These are phyloP conservation scores for Megastigmus dorsalis DNA, from an alignment of 2,888 invertebrate genomes.

Conservation along the genomic window DNA sequence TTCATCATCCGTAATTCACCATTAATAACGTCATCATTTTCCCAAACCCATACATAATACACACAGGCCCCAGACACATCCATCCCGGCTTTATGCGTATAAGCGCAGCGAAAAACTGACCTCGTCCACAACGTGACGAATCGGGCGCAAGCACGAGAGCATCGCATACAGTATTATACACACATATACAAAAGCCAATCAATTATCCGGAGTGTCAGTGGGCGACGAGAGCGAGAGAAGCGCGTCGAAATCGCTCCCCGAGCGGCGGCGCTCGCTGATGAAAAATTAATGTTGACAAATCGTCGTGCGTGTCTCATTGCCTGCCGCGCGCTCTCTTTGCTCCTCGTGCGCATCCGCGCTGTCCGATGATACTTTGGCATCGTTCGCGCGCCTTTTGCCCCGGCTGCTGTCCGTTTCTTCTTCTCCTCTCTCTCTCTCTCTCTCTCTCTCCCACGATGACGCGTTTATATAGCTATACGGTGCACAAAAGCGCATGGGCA, in stretches of 20 bases:
- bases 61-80: background rate
- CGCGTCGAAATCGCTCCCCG: background rate
- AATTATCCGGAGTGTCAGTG: constrained; percentile 19
- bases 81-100: no score
- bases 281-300: constrained; percentile 52
- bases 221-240: background rate
- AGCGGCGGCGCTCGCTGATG: constrained; percentile 19
- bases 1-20: constrained; percentile 22
- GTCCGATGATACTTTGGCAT: background rate
- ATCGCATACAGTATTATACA: no score
- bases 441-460: background rate
- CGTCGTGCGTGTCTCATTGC: no score
- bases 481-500: no score
- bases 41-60: no score
- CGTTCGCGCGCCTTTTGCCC: background rate
- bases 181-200: no score
- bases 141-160: no score
- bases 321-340: no score
- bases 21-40: constrained; percentile 39
- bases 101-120: background rate
- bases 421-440: background rate
- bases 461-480: no score
- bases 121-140: constrained; percentile 3
- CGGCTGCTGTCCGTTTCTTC: constrained; percentile 2
- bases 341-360: no score